Evolutionary conservation across 2,888 invertebrate genomes (phyloP).

Genomic region (Limnephilus lunatus): DNA sequence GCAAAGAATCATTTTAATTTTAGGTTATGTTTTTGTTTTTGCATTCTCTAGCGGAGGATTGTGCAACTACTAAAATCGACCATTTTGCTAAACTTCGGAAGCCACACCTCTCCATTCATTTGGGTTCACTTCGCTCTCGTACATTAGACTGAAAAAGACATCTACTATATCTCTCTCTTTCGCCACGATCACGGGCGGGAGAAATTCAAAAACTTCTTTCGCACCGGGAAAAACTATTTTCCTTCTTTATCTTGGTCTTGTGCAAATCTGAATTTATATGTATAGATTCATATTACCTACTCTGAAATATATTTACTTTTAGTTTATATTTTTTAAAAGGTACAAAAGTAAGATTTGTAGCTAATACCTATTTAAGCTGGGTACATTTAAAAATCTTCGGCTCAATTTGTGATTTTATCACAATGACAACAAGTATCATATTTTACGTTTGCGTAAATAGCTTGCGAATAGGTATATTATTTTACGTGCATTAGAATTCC

Average conservation of each 20-base stretch:
- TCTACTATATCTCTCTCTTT: background rate
- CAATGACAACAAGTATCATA: no score
- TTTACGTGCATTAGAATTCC: background rate
- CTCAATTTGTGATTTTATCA: no score
- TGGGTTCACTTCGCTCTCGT: slow-evolving; percentile 22
- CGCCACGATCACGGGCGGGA: background rate
- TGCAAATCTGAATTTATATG: background rate
- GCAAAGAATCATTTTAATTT: slow-evolving; percentile 49
- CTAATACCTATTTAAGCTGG: background rate
- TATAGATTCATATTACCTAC: background rate
- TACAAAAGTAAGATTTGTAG: background rate
- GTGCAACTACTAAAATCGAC: slow-evolving; percentile 57
- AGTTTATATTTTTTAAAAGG: background rate
- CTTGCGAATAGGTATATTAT: background rate
- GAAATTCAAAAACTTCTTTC: background rate
- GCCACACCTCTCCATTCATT: slow-evolving; percentile 62
- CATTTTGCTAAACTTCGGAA: slow-evolving; percentile 59
- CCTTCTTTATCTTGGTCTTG: background rate
- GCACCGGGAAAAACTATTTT: background rate
- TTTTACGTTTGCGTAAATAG: no score
- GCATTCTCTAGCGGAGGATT: slow-evolving; percentile 55
- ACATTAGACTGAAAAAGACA: slow-evolving; percentile 24
- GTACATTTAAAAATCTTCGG: background rate
- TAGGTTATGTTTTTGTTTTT: slow-evolving; percentile 63
- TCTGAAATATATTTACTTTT: background rate